These are phyloP conservation scores for Sardinella longiceps DNA, from an alignment of 2,797 vertebrate genomes.

Conservation along the genomic window DNA sequence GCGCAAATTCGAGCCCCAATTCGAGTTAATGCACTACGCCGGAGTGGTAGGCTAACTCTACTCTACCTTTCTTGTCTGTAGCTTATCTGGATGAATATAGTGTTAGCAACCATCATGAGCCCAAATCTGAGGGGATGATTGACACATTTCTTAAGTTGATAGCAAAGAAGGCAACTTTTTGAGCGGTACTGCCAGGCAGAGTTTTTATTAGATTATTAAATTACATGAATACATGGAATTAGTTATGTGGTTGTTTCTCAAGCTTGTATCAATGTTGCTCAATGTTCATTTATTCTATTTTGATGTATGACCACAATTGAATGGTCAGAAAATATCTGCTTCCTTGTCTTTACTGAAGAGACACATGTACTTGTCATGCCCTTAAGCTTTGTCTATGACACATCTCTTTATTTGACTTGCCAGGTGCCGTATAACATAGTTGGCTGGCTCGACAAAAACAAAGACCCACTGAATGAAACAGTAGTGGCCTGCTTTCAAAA, in stretches of 20 bases:
- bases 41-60: constrained; percentile 83
- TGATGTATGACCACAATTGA: too few species aligned
- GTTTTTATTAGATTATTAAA: too few species aligned
- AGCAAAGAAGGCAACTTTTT: too few species aligned
- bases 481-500: constrained; percentile 89
- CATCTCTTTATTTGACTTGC: constrained; percentile 12
- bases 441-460: constrained; percentile 95
- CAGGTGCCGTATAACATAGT: constrained; percentile 91
- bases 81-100: neutral
- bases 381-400: neutral
- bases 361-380: neutral
- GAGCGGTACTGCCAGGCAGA: too few species aligned
- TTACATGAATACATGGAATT: too few species aligned
- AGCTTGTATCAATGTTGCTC: too few species aligned
- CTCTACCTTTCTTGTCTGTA: neutral
- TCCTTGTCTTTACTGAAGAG: neutral
- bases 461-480: constrained; percentile 91
- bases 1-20: constrained; percentile 90
- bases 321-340: neutral
- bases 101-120: neutral
- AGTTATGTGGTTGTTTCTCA: too few species aligned
- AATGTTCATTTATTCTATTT: neutral
- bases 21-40: constrained; percentile 91
- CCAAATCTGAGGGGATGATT: neutral
- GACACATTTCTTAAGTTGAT: neutral